phyloP scores from a whole-genome alignment of 1,140 invertebrate species.

The Polypedilum vanderplanki region DNA sequence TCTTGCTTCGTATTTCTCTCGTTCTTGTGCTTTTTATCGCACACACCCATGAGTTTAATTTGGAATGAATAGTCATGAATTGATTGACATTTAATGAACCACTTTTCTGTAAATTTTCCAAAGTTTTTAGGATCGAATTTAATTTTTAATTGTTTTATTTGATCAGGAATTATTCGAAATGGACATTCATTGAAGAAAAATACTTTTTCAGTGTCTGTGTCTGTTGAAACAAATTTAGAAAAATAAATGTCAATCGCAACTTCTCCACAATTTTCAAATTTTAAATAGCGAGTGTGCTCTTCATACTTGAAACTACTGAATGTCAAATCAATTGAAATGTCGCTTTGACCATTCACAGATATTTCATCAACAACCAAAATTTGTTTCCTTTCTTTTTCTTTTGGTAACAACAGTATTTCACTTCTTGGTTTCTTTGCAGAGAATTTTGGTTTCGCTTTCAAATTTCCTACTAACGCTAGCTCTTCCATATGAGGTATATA shows the following conservation, averaged over 20 bases:
- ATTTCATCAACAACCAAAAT: not conserved
- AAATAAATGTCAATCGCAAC: not conserved
- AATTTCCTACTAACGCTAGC: not conserved
- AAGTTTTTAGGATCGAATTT: not conserved
- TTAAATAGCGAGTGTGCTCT: not conserved
- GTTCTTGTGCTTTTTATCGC: not conserved
- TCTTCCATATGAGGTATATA: not conserved
- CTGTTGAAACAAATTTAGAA: not conserved
- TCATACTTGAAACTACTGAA: not conserved
- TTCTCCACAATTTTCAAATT: not conserved
- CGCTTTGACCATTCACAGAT: not conserved
- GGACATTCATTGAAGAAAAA: not conserved
- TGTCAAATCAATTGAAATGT: not conserved
- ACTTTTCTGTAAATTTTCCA: not conserved
- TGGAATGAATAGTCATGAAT: not conserved
- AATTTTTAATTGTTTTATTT: not conserved
- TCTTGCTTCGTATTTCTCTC: not conserved
- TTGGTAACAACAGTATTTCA: not conserved
- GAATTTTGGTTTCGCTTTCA: not conserved
- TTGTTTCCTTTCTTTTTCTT: not conserved
- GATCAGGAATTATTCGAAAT: not conserved
- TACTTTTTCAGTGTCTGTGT: not conserved
- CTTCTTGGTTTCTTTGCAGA: not conserved
- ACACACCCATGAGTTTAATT: not conserved
- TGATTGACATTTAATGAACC: not conserved